phyloP scores from a whole-genome alignment of 2,888 invertebrate genomes.

The Drosophila neoperkinsi region DNA sequence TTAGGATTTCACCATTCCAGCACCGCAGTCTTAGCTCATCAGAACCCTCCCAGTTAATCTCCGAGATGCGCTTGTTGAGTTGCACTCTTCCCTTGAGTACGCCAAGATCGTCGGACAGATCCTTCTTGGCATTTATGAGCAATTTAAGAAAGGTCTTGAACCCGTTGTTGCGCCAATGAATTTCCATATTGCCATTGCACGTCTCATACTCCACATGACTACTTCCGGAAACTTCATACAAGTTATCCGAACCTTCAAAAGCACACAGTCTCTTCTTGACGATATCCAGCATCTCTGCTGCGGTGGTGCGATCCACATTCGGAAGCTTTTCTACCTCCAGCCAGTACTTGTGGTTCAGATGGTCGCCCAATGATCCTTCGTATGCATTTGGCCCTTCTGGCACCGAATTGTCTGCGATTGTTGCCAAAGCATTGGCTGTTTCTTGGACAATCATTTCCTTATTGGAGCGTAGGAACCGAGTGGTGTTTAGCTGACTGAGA shows the following conservation, averaged over 20 bases:
- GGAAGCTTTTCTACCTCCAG: constrained; percentile 55
- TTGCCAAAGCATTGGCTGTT: constrained; percentile 56
- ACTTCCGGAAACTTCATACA: constrained; percentile 89
- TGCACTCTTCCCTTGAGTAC: constrained; percentile 77
- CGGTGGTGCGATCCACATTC: constrained; percentile 81
- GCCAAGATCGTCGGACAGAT: constrained; percentile 62
- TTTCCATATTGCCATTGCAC: constrained; percentile 89
- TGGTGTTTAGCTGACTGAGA: constrained; percentile 50
- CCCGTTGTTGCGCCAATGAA: constrained; percentile 91
- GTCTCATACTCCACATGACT: constrained; percentile 87
- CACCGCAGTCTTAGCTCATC: constrained; percentile 57
- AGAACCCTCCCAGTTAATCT: constrained; percentile 60
- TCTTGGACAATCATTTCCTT: constrained; percentile 81
- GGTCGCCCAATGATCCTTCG: constrained; percentile 81
- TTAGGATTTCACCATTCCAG: constrained; percentile 82
- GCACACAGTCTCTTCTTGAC: constrained; percentile 85
- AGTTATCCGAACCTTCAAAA: constrained; percentile 87
- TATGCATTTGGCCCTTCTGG: constrained; percentile 33
- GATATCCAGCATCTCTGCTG: constrained; percentile 87
- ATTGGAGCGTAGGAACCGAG: constrained; percentile 80
- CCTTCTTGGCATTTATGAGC: constrained; percentile 85
- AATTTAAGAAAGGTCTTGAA: constrained; percentile 89
- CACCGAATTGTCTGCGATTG: background rate
- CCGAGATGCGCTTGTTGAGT: constrained; percentile 67
- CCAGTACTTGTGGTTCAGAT: constrained; percentile 75